phyloP scores from a whole-genome alignment of 2,888 invertebrate species.

The Hemistola chrysoprasaria region DNA sequence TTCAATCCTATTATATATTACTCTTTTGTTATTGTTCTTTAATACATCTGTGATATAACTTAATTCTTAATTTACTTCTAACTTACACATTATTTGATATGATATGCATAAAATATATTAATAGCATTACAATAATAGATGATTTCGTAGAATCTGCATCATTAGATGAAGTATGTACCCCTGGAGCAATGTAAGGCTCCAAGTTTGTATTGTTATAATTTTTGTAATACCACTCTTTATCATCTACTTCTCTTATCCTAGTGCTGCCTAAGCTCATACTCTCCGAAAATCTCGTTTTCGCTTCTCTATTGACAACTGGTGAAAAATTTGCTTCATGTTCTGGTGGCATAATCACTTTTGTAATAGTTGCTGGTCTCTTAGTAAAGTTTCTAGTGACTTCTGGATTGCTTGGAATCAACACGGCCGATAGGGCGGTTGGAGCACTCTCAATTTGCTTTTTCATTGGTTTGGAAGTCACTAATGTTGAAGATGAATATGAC shows the following conservation, averaged over 20 bases:
- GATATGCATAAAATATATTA: neutral
- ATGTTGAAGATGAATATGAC: constrained; percentile 45
- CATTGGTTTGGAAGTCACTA: constrained; percentile 52
- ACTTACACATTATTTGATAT: no score
- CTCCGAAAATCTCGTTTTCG: constrained; percentile 67
- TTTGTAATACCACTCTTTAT: constrained; percentile 93
- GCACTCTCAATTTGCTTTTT: constrained; percentile 60
- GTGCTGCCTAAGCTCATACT: constrained; percentile 61
- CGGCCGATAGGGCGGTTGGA: constrained; percentile 83
- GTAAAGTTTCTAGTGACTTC: constrained; percentile 54
- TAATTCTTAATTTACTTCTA: no score
- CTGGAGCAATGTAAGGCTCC: constrained; percentile 73
- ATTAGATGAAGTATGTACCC: constrained; percentile 49
- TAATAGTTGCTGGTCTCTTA: constrained; percentile 69
- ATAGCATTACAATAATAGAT: constrained; percentile 22
- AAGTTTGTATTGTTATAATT: constrained; percentile 88
- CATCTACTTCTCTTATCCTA: constrained; percentile 71
- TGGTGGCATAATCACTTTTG: constrained; percentile 69
- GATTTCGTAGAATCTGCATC: constrained; percentile 8
- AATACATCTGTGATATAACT: no score
- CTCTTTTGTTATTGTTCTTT: no score
- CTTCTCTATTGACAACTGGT: constrained; percentile 65
- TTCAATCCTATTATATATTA: no score
- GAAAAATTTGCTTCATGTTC: constrained; percentile 60
- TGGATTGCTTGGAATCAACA: constrained; percentile 82